These are phyloP conservation scores for Anastrepha obliqua DNA, from an alignment of 1,140 invertebrate species.

Conservation along the genomic window DNA sequence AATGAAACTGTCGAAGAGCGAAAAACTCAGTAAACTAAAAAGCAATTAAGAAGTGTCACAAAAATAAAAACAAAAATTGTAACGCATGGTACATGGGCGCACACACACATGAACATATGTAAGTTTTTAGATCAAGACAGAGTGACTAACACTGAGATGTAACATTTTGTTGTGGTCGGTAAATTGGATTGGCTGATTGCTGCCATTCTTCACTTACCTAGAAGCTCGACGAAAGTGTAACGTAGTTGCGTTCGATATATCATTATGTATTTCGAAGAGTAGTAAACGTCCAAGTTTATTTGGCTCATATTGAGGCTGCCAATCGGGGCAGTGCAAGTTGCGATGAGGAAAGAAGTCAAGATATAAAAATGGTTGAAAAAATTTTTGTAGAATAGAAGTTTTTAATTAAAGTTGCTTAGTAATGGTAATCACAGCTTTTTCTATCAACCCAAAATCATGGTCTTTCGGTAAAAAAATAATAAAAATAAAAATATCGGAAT, in stretches of 20 bases:
- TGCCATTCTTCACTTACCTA: conserved; percentile 59
- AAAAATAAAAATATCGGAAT: no score
- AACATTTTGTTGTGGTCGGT: background rate
- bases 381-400: no score
- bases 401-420: no score
- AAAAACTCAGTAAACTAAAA: background rate
- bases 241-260: conserved; percentile 66
- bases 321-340: no score
- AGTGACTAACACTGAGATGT: background rate
- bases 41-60: background rate
- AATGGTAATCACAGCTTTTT: no score
- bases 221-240: conserved; percentile 69
- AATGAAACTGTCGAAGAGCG: conserved; percentile 5
- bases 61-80: background rate
- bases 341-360: no score
- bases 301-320: background rate
- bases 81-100: background rate
- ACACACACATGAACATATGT: no score
- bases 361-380: no score
- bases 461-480: no score
- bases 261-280: conserved; percentile 64
- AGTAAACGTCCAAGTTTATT: conserved; percentile 66
- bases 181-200: no score
- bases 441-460: no score
- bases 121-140: background rate